Conservation (phyloP, 92 coral and sea anemone species). For the Ricordea florida region DNA sequence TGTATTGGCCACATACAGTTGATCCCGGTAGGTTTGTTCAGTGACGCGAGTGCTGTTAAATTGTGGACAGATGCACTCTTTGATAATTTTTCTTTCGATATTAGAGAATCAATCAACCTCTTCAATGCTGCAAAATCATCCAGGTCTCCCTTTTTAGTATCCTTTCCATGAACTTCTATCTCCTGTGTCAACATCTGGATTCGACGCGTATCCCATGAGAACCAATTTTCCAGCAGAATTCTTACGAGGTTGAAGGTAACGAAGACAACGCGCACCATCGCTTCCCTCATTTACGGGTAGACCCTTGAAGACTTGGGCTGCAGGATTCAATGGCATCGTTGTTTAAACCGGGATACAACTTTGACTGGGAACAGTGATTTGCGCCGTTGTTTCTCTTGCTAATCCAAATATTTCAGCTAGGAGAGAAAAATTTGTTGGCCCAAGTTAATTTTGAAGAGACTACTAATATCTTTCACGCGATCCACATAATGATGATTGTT, state of each 20-base stretch:
- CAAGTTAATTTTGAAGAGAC: too few relatives aligned
- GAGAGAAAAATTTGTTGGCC: too few relatives aligned
- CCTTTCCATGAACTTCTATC: slow-evolving; percentile 17
- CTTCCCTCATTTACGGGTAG: slow-evolving; percentile 34
- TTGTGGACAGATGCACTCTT: slow-evolving; percentile 52
- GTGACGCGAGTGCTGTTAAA: slow-evolving; percentile 19
- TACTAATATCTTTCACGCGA: too few relatives aligned
- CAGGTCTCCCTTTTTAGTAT: neutral
- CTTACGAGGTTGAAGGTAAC: slow-evolving; percentile 29
- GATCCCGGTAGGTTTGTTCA: slow-evolving; percentile 23
- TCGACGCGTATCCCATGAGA: slow-evolving; percentile 24
- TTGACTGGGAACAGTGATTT: neutral
- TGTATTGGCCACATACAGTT: slow-evolving; percentile 55
- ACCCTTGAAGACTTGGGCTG: slow-evolving; percentile 16
- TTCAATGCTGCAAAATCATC: slow-evolving; percentile 24
- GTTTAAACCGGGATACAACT: slow-evolving; percentile 30
- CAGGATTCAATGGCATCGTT: neutral
- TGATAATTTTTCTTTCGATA: slow-evolving; percentile 13
- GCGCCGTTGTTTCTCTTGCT: too few relatives aligned
- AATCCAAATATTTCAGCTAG: too few relatives aligned
- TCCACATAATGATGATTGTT: too few relatives aligned
- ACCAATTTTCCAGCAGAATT: slow-evolving; percentile 5
- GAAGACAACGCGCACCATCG: slow-evolving; percentile 38
- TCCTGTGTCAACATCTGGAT: slow-evolving; percentile 8
- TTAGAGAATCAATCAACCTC: slow-evolving; percentile 9